A percentile compares a stretch with the other conserved stretches of the same genome.
phyloP scores from a whole-genome alignment of 2,113 vertebrate genomes.

The Centropus unirufus region DNA sequence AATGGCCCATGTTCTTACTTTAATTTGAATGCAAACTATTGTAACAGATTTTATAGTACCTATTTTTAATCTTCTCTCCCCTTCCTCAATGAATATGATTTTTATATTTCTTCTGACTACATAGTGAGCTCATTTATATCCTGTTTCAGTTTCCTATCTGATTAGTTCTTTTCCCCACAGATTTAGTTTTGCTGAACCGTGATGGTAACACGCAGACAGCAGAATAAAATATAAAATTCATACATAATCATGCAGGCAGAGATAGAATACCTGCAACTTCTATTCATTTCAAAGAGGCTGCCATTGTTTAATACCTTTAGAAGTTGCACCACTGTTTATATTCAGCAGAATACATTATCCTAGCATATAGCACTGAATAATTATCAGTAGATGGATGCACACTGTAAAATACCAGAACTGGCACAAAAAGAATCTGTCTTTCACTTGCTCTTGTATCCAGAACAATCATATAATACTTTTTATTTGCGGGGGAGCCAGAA shows the following conservation, averaged over 20 bases:
- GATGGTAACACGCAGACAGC: conserved; percentile 24
- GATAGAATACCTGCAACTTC: conserved; percentile 33
- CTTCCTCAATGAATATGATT: conserved; percentile 33
- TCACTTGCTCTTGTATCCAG: neutral
- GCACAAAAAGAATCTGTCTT: neutral
- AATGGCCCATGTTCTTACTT: neutral
- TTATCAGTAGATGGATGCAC: conserved; percentile 11
- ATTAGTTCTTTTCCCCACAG: conserved; percentile 50
- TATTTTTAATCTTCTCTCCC: conserved; percentile 56
- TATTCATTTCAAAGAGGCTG: conserved; percentile 54
- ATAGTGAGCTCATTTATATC: conserved; percentile 40
- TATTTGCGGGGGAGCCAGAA: neutral
- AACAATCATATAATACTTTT: conserved; percentile 2
- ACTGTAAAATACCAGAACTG: conserved; percentile 33
- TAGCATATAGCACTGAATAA: conserved; percentile 7
- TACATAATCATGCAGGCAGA: conserved; percentile 50
- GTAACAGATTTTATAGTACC: conserved; percentile 18
- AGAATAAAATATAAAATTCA: conserved; percentile 53
- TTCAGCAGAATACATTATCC: conserved; percentile 36
- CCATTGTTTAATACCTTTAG: conserved; percentile 38
- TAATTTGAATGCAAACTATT: conserved; percentile 37
- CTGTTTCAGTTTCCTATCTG: conserved; percentile 47
- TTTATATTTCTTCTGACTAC: conserved; percentile 43
- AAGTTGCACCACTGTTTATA: conserved; percentile 35
- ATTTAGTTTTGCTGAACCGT: conserved; percentile 46